phyloP scores from a whole-genome alignment of 2,797 vertebrate genomes.

The Characodon lateralis region DNA sequence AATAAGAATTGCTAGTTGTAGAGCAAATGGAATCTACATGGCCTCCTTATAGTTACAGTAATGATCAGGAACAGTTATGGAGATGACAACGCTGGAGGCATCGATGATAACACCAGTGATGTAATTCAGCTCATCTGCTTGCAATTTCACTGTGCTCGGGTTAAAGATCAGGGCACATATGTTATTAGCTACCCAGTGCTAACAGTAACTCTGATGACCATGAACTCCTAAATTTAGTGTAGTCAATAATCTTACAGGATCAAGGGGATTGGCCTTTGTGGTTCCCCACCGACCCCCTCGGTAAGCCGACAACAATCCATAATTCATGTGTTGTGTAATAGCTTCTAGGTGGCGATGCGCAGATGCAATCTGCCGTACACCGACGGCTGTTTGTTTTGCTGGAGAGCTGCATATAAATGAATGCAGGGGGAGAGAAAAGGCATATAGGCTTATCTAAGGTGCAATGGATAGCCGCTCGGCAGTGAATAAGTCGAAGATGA shows the following conservation, averaged over 20 bases:
- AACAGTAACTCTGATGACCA: constrained; percentile 48
- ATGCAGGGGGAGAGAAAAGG: constrained; percentile 36
- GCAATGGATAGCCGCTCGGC: constrained; percentile 38
- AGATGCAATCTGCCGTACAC: constrained; percentile 64
- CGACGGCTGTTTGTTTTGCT: constrained; percentile 65
- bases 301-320: constrained; percentile 57
- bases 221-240: constrained; percentile 29
- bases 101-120: constrained; percentile 1
- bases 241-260: constrained; percentile 50
- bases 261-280: constrained; percentile 47
- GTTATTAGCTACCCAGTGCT: constrained; percentile 18
- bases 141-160: constrained; percentile 18
- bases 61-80: background rate
- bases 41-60: background rate
- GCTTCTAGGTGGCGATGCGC: constrained; percentile 57
- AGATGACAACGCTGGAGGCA: background rate
- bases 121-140: constrained; percentile 7
- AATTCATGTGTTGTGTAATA: constrained; percentile 64
- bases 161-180: constrained; percentile 15
- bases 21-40: background rate
- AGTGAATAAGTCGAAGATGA: constrained; percentile 48
- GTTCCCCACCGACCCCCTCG: constrained; percentile 45
- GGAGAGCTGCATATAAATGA: constrained; percentile 68
- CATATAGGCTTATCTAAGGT: constrained; percentile 59
- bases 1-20: background rate